Conservation (phyloP, 2,888 invertebrate genomes). For the Amphipoea oculea region DNA sequence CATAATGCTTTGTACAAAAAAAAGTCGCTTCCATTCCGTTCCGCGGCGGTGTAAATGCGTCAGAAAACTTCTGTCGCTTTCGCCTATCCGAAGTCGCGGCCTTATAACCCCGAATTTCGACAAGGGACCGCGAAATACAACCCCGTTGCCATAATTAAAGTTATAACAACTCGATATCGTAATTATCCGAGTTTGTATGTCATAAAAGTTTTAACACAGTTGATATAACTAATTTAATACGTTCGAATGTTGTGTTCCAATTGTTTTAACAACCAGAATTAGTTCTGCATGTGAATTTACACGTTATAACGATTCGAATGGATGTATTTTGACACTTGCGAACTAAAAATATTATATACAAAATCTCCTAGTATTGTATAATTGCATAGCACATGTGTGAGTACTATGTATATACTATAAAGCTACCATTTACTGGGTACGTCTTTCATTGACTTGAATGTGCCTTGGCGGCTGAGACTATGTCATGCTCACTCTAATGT, state of each 20-base stretch:
- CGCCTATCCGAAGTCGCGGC: neutral
- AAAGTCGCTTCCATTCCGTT: too few species aligned
- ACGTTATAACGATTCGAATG: slow-evolving; percentile 1
- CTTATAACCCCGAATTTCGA: slow-evolving; percentile 43
- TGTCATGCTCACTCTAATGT: too few species aligned
- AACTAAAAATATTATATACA: too few species aligned
- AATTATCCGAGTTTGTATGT: slow-evolving; percentile 58
- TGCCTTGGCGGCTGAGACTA: too few species aligned
- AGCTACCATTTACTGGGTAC: too few species aligned
- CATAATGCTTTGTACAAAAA: too few species aligned
- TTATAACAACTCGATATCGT: slow-evolving; percentile 64
- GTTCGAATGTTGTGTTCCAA: slow-evolving; percentile 32
- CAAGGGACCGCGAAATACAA: slow-evolving; percentile 62
- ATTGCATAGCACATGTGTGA: too few species aligned
- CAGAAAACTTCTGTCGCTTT: neutral
- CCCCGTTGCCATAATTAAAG: slow-evolving; percentile 68
- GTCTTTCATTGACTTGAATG: too few species aligned
- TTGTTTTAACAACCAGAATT: slow-evolving; percentile 49
- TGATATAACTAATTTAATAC: slow-evolving; percentile 47
- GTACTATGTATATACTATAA: too few species aligned
- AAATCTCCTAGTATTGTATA: too few species aligned
- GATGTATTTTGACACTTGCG: neutral
- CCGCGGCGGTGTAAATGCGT: too few species aligned
- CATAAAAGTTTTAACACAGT: slow-evolving; percentile 65
- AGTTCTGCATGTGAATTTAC: slow-evolving; percentile 24